A percentile compares a stretch with the other conserved stretches of the same genome.
Conservation (phyloP, 2,888 invertebrate genomes). For the Globia sparganii region DNA sequence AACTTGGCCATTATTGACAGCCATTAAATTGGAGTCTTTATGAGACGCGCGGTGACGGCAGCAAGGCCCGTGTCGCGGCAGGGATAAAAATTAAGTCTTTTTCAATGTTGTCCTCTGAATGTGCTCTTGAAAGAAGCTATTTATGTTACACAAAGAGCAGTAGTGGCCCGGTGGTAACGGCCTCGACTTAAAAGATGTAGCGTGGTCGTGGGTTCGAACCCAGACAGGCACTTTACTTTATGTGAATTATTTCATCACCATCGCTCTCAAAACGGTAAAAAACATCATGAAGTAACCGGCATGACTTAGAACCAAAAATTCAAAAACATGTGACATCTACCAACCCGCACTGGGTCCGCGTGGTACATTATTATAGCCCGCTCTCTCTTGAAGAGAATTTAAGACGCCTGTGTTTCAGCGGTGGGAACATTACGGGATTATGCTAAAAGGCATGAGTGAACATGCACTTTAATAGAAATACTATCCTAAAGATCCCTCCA, state of each 20-base stretch:
- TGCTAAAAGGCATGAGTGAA: not conserved
- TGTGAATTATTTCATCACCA: not conserved
- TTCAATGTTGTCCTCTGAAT: conserved; percentile 37
- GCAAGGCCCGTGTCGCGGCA: conserved; percentile 62
- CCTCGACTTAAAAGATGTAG: not conserved
- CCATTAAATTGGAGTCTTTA: conserved; percentile 86
- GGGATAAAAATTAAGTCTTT: conserved; percentile 51
- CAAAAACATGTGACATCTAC: not conserved
- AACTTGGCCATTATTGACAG: conserved; percentile 86
- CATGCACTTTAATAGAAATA: not conserved
- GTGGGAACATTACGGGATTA: not conserved
- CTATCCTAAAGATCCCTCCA: not conserved
- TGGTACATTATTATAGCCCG: too few species aligned
- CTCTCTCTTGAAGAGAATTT: not conserved
- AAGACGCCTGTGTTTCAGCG: not conserved
- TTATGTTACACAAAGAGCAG: not conserved
- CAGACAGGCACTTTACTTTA: not conserved
- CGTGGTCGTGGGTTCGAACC: not conserved
- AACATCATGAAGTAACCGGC: not conserved
- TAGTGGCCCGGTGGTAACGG: not conserved
- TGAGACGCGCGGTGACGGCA: conserved; percentile 77
- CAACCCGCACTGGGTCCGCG: too few species aligned
- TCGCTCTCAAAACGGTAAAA: not conserved
- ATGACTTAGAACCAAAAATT: not conserved
- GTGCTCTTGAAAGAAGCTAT: conserved; percentile 15